phyloP scores from a whole-genome alignment of 2,888 invertebrate species.

The Mermis nigrescens region DNA sequence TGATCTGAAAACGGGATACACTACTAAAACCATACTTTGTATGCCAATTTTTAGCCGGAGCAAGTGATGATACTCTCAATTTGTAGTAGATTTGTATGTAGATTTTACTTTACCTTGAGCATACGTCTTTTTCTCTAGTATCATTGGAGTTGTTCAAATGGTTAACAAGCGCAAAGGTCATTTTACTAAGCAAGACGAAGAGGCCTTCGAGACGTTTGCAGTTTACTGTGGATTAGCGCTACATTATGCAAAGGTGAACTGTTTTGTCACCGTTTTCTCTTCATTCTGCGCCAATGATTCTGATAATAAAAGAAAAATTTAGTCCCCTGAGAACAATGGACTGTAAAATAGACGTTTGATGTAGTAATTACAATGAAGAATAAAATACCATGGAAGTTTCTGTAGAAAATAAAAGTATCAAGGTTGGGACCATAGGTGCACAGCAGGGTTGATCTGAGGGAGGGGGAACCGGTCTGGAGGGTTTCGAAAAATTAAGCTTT shows the following conservation, averaged over 20 bases:
- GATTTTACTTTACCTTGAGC: too few relatives aligned
- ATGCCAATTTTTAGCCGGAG: constrained; percentile 67
- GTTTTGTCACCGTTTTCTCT: too few relatives aligned
- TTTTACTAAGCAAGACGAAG: constrained; percentile 51
- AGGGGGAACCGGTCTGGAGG: too few relatives aligned
- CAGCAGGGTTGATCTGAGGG: too few relatives aligned
- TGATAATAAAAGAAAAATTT: not conserved
- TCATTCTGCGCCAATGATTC: not conserved
- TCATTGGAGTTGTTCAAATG: constrained; percentile 73
- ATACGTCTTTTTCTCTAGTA: constrained; percentile 36
- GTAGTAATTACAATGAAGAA: too few relatives aligned
- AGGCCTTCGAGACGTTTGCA: constrained; percentile 61
- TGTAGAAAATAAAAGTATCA: too few relatives aligned
- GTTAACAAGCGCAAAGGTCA: constrained; percentile 43
- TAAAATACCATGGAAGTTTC: too few relatives aligned
- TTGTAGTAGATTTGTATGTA: not conserved
- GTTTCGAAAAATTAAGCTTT: too few relatives aligned
- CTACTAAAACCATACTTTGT: constrained; percentile 54
- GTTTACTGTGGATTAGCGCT: constrained; percentile 65
- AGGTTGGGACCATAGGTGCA: too few relatives aligned
- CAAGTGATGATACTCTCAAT: constrained; percentile 32
- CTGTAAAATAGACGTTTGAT: too few relatives aligned
- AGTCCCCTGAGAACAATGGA: not conserved
- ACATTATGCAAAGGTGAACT: constrained; percentile 52
- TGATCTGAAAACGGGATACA: constrained; percentile 40